Evolutionary conservation across 2,888 invertebrate genomes (phyloP), one percentile per base, ranked within the genome.

Genomic region (Invenusta paracnida): DNA sequence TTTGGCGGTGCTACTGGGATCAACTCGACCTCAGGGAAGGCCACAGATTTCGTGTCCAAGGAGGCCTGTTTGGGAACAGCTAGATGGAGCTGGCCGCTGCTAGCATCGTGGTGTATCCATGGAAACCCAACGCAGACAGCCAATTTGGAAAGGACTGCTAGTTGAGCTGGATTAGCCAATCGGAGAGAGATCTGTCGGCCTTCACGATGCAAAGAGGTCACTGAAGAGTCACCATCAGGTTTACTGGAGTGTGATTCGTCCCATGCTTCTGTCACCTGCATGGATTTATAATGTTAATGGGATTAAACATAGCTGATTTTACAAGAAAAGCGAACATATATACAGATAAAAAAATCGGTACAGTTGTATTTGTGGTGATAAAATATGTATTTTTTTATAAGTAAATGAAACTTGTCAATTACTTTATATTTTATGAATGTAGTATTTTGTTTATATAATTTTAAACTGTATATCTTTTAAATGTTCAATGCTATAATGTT

Each of bases 71-170:
- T 79, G 11, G 23, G 23, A n/a, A 79, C 79, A 11, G 23, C 23
- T 23, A 79, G 79, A n/a, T 79, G 5, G 79, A 79, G 79, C 5
- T n/a, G 23, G n/a, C n/a, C 27, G 5, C 89, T 88, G 73, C 88
- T 86, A n/a, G n/a, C n/a, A n/a, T n/a, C n/a, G 84, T 89, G 88
- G 81, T 88, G 87, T 2, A 89, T 88, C 67, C 87, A 89, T 81
- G 89, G 89, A 0, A 88, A 88, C n/a, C 88, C 88, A 0, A 88
- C 85, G 86, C 89, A 89, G 0, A 88, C 87, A 1, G 89, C 89
- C 31, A 87, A 87, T 31, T 88, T 86, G 0, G 89, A 86, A 28
- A 89, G 82, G 0, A 82, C 85, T 11, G 81, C 86, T 0, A 89
- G 86, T 11, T 5, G 17, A 17, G 48, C 48, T 48, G 48, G 48